A percentile compares a stretch with the other conserved stretches of the same genome.
Conservation (phyloP, 2,797 vertebrate species). For the Pelobates cultripes region DNA sequence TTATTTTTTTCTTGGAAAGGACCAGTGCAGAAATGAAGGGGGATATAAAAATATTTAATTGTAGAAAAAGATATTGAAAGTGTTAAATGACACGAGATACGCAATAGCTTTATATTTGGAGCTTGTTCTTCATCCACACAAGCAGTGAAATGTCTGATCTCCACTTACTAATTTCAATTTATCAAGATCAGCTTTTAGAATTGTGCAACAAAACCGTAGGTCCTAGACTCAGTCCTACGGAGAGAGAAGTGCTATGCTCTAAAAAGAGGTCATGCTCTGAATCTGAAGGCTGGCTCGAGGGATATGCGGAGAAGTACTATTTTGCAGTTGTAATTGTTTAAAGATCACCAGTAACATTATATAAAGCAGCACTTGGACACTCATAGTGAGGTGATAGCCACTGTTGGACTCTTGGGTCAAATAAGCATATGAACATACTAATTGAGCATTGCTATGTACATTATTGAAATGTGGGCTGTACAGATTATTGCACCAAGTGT, state of each 20-base stretch:
- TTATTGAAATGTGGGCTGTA: slow-evolving; percentile 18
- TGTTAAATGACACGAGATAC: too few relatives aligned
- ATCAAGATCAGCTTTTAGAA: neutral
- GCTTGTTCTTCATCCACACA: too few relatives aligned
- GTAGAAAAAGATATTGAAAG: too few relatives aligned
- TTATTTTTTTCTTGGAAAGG: too few relatives aligned
- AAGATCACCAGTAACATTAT: neutral
- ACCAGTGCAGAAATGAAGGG: too few relatives aligned
- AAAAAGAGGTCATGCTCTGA: neutral
- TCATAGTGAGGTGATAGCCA: slow-evolving; percentile 9
- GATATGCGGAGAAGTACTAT: neutral
- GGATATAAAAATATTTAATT: too few relatives aligned
- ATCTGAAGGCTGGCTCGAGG: neutral
- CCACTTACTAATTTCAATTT: neutral
- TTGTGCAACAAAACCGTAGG: neutral
- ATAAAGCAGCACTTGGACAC: slow-evolving; percentile 16
- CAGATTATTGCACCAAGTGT: slow-evolving; percentile 25
- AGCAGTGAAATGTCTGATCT: neutral
- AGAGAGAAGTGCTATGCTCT: neutral
- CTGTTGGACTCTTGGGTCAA: slow-evolving; percentile 33
- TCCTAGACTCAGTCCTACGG: neutral
- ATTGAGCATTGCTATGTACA: slow-evolving; percentile 34
- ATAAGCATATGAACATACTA: slow-evolving; percentile 32
- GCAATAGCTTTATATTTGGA: too few relatives aligned
- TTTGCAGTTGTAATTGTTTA: neutral